Base-by-base conservation (phyloP, 2,113 vertebrate species). In the Philantomba maxwellii region DNA sequence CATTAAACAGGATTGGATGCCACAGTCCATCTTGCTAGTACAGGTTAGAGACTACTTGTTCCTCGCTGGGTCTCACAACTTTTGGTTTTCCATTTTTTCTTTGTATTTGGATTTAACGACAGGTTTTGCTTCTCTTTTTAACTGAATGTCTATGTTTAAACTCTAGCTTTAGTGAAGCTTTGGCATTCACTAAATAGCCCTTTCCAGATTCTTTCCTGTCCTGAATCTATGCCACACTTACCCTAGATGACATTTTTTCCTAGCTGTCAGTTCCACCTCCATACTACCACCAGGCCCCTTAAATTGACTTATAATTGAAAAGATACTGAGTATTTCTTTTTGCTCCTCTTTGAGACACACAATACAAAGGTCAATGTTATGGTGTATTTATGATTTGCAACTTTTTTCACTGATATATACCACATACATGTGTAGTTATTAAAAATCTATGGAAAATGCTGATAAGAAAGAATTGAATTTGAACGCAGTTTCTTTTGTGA, bases 391-490 rank as follows among this genome's bases (percentile, higher is more conserved):
- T 45, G 25, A 83, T 58, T 82, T 25, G 39, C 14, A 87, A n/a
- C 45, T 87, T 93, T 93, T 94, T 75, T 57, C 86, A 86, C 45
- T 95, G 60, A 53, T 25, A 55, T 28, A 30, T 0, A 80, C n/a
- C 25, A 64, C 49, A 89, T 57, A 45, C 36, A 30, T 58, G 2
- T n/a, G 36, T 51, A 88, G 8, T 25, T 62, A 57, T 14, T 25
- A 87, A 93, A 36, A n/a, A 23, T 78, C 33, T 45, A 4, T 43
- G 43, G 81, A 49, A 86, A 77, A 57, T 80, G 21, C 47, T 83
- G 66, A 91, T 96, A 97, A 93, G 94, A 97, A 96, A 97, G 12
- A 75, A 89, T 4, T 87, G 28, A 89, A 91, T 39, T 0, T 87
- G 92, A 98, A 94, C 49, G 45, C 1, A 87, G 80, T 77, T 82